phyloP scores from a whole-genome alignment of 2,888 invertebrate species.

The Listrodromus nycthemerus region DNA sequence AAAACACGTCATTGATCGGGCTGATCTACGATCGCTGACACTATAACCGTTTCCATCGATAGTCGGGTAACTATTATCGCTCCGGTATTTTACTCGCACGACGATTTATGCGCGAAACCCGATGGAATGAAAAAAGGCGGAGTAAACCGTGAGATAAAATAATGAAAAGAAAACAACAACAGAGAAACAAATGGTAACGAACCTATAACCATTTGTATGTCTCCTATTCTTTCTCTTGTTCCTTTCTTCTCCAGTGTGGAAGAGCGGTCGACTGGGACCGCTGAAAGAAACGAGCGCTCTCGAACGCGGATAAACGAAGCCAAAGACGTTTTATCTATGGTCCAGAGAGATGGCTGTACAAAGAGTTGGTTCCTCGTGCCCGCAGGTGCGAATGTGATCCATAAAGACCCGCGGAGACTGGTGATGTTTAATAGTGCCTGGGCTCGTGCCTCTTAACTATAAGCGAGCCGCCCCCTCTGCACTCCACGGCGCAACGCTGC shows the following conservation, averaged over 20 bases:
- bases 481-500: constrained; percentile 24
- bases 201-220: too few species aligned
- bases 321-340: constrained; percentile 5
- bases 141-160: background rate
- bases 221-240: too few species aligned
- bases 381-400: constrained; percentile 42
- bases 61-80: constrained; percentile 49
- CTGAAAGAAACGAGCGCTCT: background rate
- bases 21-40: constrained; percentile 52
- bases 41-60: constrained; percentile 22
- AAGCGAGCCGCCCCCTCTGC: constrained; percentile 2
- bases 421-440: constrained; percentile 42
- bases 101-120: background rate
- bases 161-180: background rate
- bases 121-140: constrained; percentile 15
- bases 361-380: background rate
- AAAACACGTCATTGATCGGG: constrained; percentile 34
- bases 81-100: constrained; percentile 42
- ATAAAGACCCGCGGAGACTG: constrained; percentile 19
- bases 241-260: constrained; percentile 81
- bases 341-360: background rate
- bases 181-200: constrained; percentile 6
- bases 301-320: background rate
- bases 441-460: constrained; percentile 2
- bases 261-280: constrained; percentile 75